Conservation (phyloP, 1,140 invertebrate species). For the Metaphire vulgaris region DNA sequence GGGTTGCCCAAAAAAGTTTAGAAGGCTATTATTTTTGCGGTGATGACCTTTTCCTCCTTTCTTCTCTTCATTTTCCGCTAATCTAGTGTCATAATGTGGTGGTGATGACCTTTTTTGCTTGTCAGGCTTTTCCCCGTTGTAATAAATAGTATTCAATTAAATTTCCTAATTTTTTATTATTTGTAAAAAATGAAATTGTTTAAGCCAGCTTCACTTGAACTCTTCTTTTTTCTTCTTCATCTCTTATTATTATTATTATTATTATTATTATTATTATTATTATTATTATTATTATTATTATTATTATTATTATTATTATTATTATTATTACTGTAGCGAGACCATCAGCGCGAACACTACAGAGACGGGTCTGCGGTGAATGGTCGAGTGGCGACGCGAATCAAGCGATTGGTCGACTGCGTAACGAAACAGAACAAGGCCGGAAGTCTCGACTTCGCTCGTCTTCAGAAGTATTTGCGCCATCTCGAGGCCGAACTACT, state of each 20-base stretch:
- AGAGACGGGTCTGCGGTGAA: neutral
- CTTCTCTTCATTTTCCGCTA: neutral
- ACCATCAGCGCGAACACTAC: neutral
- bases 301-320: conserved; percentile 10
- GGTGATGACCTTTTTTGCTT: too few species aligned
- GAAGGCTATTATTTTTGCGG: too few species aligned
- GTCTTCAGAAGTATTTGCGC: neutral
- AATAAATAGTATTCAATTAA: too few species aligned
- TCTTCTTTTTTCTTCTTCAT: too few species aligned
- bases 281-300: conserved; percentile 12
- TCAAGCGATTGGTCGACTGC: neutral
- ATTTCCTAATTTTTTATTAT: too few species aligned
- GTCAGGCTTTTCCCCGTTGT: too few species aligned
- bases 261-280: neutral
- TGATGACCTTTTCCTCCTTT: too few species aligned
- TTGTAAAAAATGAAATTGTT: too few species aligned
- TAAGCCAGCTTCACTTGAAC: neutral
- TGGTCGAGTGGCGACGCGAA: neutral
- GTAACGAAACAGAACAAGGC: neutral
- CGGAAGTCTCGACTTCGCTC: neutral
- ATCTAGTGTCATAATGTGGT: too few species aligned
- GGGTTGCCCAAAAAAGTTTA: too few species aligned
- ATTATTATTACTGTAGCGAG: neutral
- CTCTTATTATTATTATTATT: too few species aligned
- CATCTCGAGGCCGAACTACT: neutral